Evolutionary conservation across 2,888 invertebrate species (phyloP).

Genomic region (Lymantria monacha): DNA sequence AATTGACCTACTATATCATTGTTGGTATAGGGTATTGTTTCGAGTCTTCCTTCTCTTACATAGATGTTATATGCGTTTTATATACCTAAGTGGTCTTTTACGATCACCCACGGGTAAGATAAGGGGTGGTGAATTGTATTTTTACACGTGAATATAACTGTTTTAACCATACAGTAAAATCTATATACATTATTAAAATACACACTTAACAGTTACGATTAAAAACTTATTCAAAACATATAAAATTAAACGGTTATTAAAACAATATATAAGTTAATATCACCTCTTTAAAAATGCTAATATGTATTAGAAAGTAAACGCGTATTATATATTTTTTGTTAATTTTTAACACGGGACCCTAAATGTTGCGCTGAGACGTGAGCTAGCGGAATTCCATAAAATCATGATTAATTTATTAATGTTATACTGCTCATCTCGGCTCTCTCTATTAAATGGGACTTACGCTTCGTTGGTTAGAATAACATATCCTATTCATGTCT

Average conservation of each 20-base stretch:
- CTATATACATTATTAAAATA: too few species aligned
- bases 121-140: too few species aligned
- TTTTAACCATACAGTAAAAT: too few species aligned
- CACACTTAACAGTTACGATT: too few species aligned
- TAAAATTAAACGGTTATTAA: neutral
- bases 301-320: conserved; percentile 2
- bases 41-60: too few species aligned
- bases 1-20: too few species aligned
- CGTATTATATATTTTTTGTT: neutral
- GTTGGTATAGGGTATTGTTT: too few species aligned
- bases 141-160: too few species aligned
- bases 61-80: too few species aligned
- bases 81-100: too few species aligned
- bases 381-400: conserved; percentile 77
- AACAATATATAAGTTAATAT: neutral
- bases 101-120: too few species aligned
- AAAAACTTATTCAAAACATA: too few species aligned
- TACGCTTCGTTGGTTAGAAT: conserved; percentile 62
- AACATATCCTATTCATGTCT: conserved; percentile 47
- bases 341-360: conserved; percentile 26
- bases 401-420: conserved; percentile 81
- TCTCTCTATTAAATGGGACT: conserved; percentile 72
- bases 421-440: conserved; percentile 66
- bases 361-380: conserved; percentile 45
- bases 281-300: neutral